These are phyloP conservation scores for Microcebus griseorufus DNA, from an alignment of 2,113 vertebrate species.

Conservation along the genomic window DNA sequence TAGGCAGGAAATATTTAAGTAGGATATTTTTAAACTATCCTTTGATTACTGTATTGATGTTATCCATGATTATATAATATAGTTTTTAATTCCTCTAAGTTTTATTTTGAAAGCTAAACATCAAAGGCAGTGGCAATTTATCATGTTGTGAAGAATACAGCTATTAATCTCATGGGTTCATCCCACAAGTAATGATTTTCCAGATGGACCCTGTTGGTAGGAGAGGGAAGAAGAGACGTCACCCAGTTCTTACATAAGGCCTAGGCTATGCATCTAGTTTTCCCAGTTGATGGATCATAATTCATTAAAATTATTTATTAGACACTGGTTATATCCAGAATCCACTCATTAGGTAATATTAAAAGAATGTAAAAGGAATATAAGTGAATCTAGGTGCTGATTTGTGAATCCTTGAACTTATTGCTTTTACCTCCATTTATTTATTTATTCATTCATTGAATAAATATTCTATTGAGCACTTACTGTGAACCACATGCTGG, in stretches of 20 bases:
- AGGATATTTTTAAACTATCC: neutral
- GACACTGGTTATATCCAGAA: neutral
- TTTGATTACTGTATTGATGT: neutral
- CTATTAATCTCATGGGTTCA: neutral
- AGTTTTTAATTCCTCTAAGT: neutral
- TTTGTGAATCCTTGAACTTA: neutral
- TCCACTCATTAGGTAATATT: neutral
- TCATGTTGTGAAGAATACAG: neutral
- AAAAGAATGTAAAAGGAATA: neutral
- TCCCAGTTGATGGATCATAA: neutral
- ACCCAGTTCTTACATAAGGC: neutral
- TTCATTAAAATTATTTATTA: neutral
- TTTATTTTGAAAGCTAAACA: constrained; percentile 22
- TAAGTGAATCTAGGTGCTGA: neutral
- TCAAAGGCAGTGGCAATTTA: neutral
- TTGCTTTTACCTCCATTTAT: neutral
- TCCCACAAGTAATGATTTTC: neutral
- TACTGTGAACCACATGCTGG: neutral
- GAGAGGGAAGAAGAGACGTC: neutral
- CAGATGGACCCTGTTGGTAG: neutral
- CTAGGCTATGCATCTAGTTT: neutral
- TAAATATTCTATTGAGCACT: neutral
- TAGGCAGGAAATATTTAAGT: neutral
- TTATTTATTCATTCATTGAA: neutral
- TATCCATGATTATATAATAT: neutral